Evolutionary conservation across 30 jellyfish, hydroid and myxozoan species (phyloP), one percentile per base, ranked within the genome.

Genomic region (Mastigias papua): DNA sequence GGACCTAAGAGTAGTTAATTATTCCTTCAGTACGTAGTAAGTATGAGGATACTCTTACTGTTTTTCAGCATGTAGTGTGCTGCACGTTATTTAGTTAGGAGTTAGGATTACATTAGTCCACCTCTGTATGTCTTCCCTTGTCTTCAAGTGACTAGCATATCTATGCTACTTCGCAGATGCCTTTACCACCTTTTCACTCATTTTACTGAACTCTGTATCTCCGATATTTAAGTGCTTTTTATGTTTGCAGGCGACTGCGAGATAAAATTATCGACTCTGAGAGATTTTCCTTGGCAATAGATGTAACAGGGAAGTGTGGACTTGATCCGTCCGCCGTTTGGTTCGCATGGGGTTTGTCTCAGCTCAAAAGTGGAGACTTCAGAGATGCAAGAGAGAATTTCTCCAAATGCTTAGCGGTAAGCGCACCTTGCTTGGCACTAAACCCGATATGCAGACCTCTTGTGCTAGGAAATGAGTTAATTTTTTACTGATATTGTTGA

Each of bases 221-320:
- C 89, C 21, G n/a, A n/a, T n/a, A n/a, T n/a, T n/a, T n/a, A n/a
- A 6, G 51, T 65, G 11, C 28, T 33, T 74, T 21, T 50, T 34
- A n/a, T 30, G 61, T 34, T 61, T 48, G 6, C 76, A 95, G 99
- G 76, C 86, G 97, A 19, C 82, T 95, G 58, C 90, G 99, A 30
- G 99, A 95, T 75, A 86, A 83, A 25, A 78, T 95, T 16, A 81
- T 95, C 54, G 98, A 95, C 32, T 78, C 93, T 50, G 99, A 95
- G 58, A 46, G 98, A 49, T 95, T 78, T 68, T 72, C 98, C 26
- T 79, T 95, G 63, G 99, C 99, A 25, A 73, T 86, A 10, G 99
- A 95, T 25, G 91, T 95, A 37, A 82, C 99, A 15, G 91, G 97
- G 20, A 95, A 95, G 84, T 90, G 97, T 76, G 99, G 97, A n/a